These are phyloP conservation scores for Nipponacmea schrenckii DNA, from an alignment of 2,888 invertebrate species.

Conservation along the genomic window DNA sequence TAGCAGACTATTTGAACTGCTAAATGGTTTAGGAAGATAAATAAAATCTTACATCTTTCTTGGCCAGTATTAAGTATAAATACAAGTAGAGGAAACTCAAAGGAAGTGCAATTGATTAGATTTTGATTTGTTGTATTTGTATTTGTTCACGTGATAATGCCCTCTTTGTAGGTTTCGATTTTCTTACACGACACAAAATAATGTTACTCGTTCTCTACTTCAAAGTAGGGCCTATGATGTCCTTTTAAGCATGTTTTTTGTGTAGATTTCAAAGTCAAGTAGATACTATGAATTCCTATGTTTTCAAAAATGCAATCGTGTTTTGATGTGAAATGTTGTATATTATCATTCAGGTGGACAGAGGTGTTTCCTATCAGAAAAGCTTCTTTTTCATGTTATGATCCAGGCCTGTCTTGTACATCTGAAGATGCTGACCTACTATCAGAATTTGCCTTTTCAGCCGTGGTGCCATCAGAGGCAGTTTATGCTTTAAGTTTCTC, in stretches of 20 bases:
- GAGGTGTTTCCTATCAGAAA: constrained; percentile 47
- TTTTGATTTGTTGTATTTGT: too few relatives aligned
- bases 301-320: not conserved
- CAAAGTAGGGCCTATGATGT: not conserved
- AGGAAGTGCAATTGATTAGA: too few relatives aligned
- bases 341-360: constrained; percentile 43
- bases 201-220: too few relatives aligned
- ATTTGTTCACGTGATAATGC: not conserved
- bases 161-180: too few relatives aligned
- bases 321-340: not conserved
- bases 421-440: constrained; percentile 39
- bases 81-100: too few relatives aligned
- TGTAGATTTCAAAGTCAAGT: not conserved
- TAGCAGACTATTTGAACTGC: too few relatives aligned
- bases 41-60: too few relatives aligned
- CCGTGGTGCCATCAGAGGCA: constrained; percentile 42
- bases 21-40: too few relatives aligned
- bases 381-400: constrained; percentile 49
- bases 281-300: not conserved
- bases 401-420: constrained; percentile 40
- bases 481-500: constrained; percentile 51
- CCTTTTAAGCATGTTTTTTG: not conserved
- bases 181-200: too few relatives aligned
- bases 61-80: too few relatives aligned
- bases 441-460: constrained; percentile 44